Conservation (phyloP, 2,888 invertebrate species). For the Apantesis nais region DNA sequence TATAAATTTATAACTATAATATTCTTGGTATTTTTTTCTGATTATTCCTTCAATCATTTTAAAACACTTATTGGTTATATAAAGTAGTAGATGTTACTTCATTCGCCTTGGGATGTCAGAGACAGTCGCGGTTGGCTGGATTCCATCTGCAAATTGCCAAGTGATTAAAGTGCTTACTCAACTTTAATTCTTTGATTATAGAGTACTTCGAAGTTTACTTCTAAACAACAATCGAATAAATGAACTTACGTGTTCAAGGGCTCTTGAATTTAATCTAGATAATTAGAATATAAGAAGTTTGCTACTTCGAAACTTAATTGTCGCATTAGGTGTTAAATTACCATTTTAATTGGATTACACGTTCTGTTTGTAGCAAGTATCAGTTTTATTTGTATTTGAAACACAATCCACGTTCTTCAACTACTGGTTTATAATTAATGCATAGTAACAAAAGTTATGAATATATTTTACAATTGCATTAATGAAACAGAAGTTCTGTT, state of each 20-base stretch:
- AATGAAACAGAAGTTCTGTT: neutral
- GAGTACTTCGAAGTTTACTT: conserved; percentile 42
- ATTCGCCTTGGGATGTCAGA: conserved; percentile 30
- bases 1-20: neutral
- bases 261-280: conserved; percentile 46
- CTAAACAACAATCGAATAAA: conserved; percentile 44
- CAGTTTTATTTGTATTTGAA: conserved; percentile 15
- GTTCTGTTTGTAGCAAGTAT: conserved; percentile 13
- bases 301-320: conserved; percentile 34
- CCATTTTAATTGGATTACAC: conserved; percentile 34
- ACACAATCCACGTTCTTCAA: neutral
- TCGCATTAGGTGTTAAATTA: conserved; percentile 25
- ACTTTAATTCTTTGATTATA: conserved; percentile 52
- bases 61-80: conserved; percentile 41
- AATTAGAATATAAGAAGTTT: conserved; percentile 51
- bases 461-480: neutral
- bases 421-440: neutral
- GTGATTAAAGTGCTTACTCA: conserved; percentile 48
- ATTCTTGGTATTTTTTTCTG: conserved; percentile 29
- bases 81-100: conserved; percentile 28
- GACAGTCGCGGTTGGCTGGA: conserved; percentile 38
- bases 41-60: conserved; percentile 39
- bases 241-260: conserved; percentile 38
- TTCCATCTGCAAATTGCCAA: conserved; percentile 49
- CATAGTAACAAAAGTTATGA: neutral